Percentiles rank a stretch among this genome's conserved stretches.
Evolutionary conservation across 2,797 vertebrate species (phyloP).

Genomic region (Notamacropus eugenii): DNA sequence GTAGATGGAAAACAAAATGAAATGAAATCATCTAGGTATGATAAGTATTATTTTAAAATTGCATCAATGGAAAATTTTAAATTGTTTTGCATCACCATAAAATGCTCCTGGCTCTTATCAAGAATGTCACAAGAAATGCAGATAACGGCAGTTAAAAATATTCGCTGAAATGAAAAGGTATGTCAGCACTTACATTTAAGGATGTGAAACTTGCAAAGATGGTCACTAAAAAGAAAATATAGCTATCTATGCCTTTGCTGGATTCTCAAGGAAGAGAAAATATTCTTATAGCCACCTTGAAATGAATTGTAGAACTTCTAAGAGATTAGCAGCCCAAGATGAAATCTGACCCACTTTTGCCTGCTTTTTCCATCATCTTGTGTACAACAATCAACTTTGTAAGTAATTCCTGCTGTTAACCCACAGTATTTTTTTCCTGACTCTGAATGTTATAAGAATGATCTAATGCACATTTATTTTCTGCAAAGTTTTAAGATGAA

Average conservation of each 20-base stretch:
- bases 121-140: background rate
- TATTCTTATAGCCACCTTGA: constrained; percentile 59
- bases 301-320: constrained; percentile 61
- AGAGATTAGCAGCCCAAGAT: constrained; percentile 70
- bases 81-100: constrained; percentile 6
- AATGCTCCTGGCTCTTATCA: constrained; percentile 8
- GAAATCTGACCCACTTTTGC: constrained; percentile 81
- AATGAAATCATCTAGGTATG: constrained; percentile 55
- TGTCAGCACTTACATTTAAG: constrained; percentile 48
- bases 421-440: constrained; percentile 54
- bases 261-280: constrained; percentile 54
- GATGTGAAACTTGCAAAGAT: constrained; percentile 35
- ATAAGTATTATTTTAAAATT: constrained; percentile 48
- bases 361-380: constrained; percentile 61
- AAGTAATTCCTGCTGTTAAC: constrained; percentile 69
- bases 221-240: constrained; percentile 46
- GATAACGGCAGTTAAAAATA: constrained; percentile 36
- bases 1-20: constrained; percentile 46
- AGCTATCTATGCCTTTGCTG: constrained; percentile 35
- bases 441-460: constrained; percentile 52
- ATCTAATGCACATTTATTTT: constrained; percentile 1
- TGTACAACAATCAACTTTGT: constrained; percentile 68
- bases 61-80: constrained; percentile 3
- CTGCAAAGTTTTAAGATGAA: constrained; percentile 30
- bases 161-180: constrained; percentile 57